phyloP scores from a whole-genome alignment of 2,888 invertebrate genomes.

The Griposia aprilina region DNA sequence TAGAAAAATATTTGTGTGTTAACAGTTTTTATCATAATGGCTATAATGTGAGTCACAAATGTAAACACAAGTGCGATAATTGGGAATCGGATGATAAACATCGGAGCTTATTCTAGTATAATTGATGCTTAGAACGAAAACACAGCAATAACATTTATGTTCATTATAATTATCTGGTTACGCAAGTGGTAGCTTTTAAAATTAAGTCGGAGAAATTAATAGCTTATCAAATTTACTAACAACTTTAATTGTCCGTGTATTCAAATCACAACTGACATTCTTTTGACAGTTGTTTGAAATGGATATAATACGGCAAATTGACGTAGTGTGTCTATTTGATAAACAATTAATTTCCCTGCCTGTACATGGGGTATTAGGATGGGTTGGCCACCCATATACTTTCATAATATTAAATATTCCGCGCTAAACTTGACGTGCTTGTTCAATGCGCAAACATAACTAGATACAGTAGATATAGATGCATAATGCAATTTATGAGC shows the following conservation, averaged over 20 bases:
- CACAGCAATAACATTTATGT: conserved; percentile 23
- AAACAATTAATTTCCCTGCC: background rate
- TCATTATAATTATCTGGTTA: background rate
- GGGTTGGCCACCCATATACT: background rate
- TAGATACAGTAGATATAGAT: background rate
- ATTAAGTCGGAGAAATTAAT: background rate
- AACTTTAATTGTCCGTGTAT: background rate
- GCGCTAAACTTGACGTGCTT: background rate
- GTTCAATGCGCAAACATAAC: too few relatives aligned
- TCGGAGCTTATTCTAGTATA: conserved; percentile 11
- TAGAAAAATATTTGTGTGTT: conserved; percentile 4
- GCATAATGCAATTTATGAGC: background rate
- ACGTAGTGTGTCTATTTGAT: background rate
- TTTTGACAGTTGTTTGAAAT: background rate
- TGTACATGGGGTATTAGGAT: background rate
- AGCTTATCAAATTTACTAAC: background rate
- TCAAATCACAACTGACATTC: background rate
- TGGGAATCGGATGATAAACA: background rate
- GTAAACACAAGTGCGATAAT: background rate
- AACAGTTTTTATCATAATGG: background rate
- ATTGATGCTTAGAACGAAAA: conserved; percentile 1
- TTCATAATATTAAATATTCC: background rate
- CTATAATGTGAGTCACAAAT: background rate
- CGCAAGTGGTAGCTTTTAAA: conserved; percentile 15
- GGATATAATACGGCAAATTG: background rate